Evolutionary conservation across 2,888 invertebrate species (phyloP).

Genomic region (Eudemis profundana): DNA sequence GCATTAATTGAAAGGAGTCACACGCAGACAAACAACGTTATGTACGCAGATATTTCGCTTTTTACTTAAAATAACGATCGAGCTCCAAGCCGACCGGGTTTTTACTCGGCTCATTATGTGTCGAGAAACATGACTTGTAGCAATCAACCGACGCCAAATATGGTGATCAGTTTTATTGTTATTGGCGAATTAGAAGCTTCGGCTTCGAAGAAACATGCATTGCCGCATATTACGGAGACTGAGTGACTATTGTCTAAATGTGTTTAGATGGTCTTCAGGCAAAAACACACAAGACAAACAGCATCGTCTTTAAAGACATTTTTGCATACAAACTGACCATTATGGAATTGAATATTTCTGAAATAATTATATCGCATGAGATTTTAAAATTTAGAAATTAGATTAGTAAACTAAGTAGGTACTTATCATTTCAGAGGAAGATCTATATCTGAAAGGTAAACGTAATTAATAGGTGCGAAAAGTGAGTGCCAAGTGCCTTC

Average conservation of each 20-base stretch:
- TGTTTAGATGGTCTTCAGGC: background rate
- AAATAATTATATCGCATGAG: too few species aligned
- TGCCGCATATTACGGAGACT: background rate
- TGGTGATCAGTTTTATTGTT: constrained; percentile 27
- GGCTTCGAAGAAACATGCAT: constrained; percentile 11
- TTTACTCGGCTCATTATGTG: constrained; percentile 34
- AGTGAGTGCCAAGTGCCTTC: too few species aligned
- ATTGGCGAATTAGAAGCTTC: constrained; percentile 12
- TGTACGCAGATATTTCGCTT: constrained; percentile 37
- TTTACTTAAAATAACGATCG: constrained; percentile 35
- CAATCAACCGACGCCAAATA: constrained; percentile 33
- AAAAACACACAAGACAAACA: too few species aligned
- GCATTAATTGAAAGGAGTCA: constrained; percentile 38
- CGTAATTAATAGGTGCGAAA: too few species aligned
- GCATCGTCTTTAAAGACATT: too few species aligned
- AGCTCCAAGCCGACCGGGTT: constrained; percentile 18
- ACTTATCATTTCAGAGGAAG: too few species aligned
- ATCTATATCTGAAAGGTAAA: too few species aligned
- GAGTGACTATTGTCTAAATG: background rate
- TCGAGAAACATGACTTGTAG: constrained; percentile 21
- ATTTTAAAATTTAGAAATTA: too few species aligned
- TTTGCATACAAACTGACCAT: too few species aligned
- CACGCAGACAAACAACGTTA: constrained; percentile 35
- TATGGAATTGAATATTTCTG: too few species aligned
- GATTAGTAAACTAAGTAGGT: too few species aligned